Base-by-base conservation (phyloP, 2,888 invertebrate genomes). In the Athalia circularis region DNA sequence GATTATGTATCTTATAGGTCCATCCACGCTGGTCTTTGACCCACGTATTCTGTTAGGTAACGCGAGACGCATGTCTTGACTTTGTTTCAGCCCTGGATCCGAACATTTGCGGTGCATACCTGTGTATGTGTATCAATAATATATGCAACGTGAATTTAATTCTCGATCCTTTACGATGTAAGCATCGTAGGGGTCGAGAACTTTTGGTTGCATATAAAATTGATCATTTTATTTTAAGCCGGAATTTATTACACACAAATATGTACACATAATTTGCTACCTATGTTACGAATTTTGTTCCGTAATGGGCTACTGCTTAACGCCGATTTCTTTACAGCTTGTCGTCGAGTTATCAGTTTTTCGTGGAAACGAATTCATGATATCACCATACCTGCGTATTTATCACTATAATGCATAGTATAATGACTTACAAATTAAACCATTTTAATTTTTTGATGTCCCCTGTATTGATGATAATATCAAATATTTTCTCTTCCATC, bases 391-490 rank as follows among this genome's bases (percentile, higher is more conserved):
- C 47, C 5, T 65, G 45, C 15, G 50, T 11, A 13, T 67, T 15
- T 6, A 52, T n/a, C 13, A 45, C 5, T 59, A 2, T 70, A 3
- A 0, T 43, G 59, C 54, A 8, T 47, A n/a, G 43, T 47, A 13
- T 57, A 70, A 48, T 68, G 11, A 3, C n/a, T n/a, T n/a, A n/a
- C n/a, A 57, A 65, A 48, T 48, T 13, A 5, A 65, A n/a, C n/a
- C n/a, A n/a, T n/a, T n/a, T n/a, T n/a, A n/a, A n/a, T n/a, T n/a
- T n/a, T n/a, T n/a, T n/a, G n/a, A n/a, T n/a, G n/a, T n/a, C n/a
- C n/a, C n/a, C n/a, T n/a, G n/a, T n/a, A n/a, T n/a, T n/a, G n/a
- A 72, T 72, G 45, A 72, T 59, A 6, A 9, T 59, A 72, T 47
- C 9, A 6, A 15, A 59, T 47, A 59, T 47, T 29, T 72, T 57